Conservation (phyloP, 1,140 invertebrate species). For the Melanaphis sacchari region DNA sequence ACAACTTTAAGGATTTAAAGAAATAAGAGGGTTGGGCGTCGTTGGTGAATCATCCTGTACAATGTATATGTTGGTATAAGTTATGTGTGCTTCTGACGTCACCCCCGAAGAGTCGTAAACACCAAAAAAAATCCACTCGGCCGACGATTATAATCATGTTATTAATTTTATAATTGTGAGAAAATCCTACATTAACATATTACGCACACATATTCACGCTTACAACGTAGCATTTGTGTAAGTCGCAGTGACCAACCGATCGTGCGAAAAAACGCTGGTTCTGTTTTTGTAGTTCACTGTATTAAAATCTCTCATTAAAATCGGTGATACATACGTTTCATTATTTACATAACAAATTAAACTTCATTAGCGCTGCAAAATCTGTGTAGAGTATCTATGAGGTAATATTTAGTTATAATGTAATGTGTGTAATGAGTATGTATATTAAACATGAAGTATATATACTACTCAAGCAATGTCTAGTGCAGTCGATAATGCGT, state of each 20-base stretch:
- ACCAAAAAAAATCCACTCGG: neutral
- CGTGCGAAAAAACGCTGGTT: neutral
- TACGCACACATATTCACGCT: neutral
- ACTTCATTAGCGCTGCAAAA: neutral
- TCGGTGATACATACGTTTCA: neutral
- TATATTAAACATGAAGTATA: neutral
- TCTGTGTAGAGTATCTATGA: neutral
- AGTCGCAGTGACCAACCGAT: neutral
- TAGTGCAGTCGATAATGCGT: neutral
- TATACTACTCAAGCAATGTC: neutral
- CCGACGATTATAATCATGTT: neutral
- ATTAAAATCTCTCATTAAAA: neutral
- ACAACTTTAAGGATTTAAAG: too few relatives aligned
- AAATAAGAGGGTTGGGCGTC: too few relatives aligned
- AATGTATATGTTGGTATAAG: too few relatives aligned
- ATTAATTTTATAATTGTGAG: neutral
- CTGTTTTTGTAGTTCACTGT: neutral
- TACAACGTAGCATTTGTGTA: neutral
- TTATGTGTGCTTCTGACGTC: neutral
- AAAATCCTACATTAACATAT: neutral
- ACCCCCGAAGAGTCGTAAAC: neutral
- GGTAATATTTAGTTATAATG: too few relatives aligned
- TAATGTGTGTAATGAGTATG: too few relatives aligned
- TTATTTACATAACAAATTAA: constrained; percentile 9
- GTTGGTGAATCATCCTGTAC: too few relatives aligned